Conservation (phyloP, 2,797 vertebrate genomes). For the Ibycter americanus region DNA sequence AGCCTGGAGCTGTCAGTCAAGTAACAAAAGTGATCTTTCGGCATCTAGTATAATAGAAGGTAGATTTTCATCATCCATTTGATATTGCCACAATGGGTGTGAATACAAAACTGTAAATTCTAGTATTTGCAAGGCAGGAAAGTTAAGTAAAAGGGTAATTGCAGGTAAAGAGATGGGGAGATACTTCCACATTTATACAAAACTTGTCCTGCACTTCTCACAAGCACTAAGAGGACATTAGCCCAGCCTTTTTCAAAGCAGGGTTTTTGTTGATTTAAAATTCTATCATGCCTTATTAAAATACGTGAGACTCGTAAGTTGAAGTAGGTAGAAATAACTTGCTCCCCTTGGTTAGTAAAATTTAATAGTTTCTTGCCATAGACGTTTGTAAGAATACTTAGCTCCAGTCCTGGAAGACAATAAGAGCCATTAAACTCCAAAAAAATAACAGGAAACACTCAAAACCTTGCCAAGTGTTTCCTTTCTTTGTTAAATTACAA, state of each 20-base stretch:
- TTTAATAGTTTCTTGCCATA: not conserved
- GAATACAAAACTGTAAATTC: not conserved
- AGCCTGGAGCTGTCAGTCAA: not conserved
- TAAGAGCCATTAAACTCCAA: not conserved
- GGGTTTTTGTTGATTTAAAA: not conserved
- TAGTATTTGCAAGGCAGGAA: not conserved
- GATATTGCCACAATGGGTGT: not conserved
- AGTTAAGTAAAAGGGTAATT: not conserved
- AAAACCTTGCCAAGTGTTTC: constrained; percentile 5
- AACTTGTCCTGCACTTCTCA: not conserved
- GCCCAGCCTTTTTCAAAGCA: not conserved
- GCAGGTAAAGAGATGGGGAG: not conserved
- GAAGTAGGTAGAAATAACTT: not conserved
- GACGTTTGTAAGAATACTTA: not conserved
- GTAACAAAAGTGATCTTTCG: not conserved
- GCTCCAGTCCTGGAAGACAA: not conserved
- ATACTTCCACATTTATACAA: not conserved
- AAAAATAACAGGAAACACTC: constrained; percentile 13
- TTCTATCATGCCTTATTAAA: not conserved
- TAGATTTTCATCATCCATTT: not conserved
- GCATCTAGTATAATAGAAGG: not conserved
- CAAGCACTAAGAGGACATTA: not conserved
- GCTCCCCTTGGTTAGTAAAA: not conserved
- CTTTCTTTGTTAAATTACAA: constrained; percentile 30
- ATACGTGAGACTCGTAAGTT: not conserved